Evolutionary conservation across 1,140 invertebrate genomes (phyloP).

Genomic region (Cotesia typhae): DNA sequence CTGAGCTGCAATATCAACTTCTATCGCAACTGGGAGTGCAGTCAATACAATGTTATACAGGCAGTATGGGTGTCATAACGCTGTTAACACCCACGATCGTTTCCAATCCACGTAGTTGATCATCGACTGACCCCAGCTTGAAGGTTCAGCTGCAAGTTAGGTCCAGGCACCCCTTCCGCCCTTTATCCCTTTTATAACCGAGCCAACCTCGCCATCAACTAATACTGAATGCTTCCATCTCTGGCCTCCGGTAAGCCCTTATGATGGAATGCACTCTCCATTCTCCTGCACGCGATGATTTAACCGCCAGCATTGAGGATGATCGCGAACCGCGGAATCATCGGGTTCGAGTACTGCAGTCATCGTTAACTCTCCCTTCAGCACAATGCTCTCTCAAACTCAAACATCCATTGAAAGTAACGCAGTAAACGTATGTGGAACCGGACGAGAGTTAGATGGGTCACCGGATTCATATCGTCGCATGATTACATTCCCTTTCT

Average conservation of each 20-base stretch:
- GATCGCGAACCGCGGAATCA: constrained; percentile 40
- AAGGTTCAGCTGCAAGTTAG: constrained; percentile 16
- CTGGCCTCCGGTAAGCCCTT: too few relatives aligned
- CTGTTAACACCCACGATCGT: constrained; percentile 63
- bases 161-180: too few relatives aligned
- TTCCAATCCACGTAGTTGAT: constrained; percentile 64
- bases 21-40: too few relatives aligned
- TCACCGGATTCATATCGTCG: too few relatives aligned
- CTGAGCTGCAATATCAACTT: too few relatives aligned
- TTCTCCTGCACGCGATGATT: too few relatives aligned
- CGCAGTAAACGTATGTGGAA: too few relatives aligned
- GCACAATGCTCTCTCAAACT: neutral
- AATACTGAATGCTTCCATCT: too few relatives aligned
- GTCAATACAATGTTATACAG: too few relatives aligned
- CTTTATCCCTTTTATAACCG: constrained; percentile 21
- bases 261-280: too few relatives aligned
- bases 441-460: too few relatives aligned
- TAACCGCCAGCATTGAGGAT: constrained; percentile 12
- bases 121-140: constrained; percentile 50
- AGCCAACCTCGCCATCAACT: constrained; percentile 28
- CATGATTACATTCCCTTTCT: too few relatives aligned
- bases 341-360: constrained; percentile 47
- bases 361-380: constrained; percentile 50
- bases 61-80: constrained; percentile 50
- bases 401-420: neutral